Evolutionary conservation across 2,888 invertebrate species (phyloP).

Genomic region (Hypolimnas misippus): DNA sequence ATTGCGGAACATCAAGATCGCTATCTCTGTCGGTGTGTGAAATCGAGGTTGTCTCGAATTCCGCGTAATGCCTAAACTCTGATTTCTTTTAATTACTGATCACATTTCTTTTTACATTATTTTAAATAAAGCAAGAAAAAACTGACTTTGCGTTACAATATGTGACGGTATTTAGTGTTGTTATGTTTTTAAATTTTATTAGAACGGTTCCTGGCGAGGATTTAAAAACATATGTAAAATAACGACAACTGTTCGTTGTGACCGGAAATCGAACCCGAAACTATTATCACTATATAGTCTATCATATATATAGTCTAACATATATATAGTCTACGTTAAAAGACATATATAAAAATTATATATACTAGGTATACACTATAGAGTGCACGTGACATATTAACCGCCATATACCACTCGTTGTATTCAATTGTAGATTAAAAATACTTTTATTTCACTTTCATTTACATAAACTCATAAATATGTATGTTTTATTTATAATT

Average conservation of each 20-base stretch:
- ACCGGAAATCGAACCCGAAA: too few relatives aligned
- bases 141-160: not conserved
- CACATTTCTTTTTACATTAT: not conserved
- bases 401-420: not conserved
- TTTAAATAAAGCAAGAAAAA: not conserved
- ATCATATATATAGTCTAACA: not conserved
- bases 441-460: not conserved
- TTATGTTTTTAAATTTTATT: too few relatives aligned
- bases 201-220: too few relatives aligned
- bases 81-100: conserved; percentile 28
- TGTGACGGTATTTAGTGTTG: not conserved
- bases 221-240: too few relatives aligned
- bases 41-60: conserved; percentile 45
- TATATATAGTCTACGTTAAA: too few relatives aligned
- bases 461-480: not conserved
- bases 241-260: too few relatives aligned
- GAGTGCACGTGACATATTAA: not conserved
- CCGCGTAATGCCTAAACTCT: conserved; percentile 28
- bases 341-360: not conserved
- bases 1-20: conserved; percentile 49
- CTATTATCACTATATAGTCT: too few relatives aligned
- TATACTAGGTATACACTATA: not conserved
- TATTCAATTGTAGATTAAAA: not conserved
- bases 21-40: conserved; percentile 49
- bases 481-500: not conserved